Base-by-base conservation (phyloP, 2,888 invertebrate genomes). In the Diadegma fenestrale region DNA sequence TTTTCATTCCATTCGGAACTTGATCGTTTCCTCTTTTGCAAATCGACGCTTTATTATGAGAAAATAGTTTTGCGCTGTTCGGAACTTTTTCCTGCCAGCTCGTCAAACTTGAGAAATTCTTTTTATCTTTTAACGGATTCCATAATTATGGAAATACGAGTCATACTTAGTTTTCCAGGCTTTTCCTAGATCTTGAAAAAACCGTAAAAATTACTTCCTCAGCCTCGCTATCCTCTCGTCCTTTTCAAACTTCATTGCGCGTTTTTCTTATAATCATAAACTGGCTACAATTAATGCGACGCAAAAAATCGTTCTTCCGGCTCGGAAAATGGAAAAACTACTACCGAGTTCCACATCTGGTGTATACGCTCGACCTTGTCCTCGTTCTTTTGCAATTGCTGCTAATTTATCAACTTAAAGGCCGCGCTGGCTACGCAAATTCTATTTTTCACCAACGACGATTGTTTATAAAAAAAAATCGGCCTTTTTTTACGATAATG, bases 401-500 rank as follows among this genome's bases (percentile, higher is more conserved):
- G 33, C 37, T 37, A 19, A 48, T 80, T 43, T 71, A 58, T 61
- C 58, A 76, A 84, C 87, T 84, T 73, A 77, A 84, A 84, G 80
- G 90, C 89, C 89, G 90, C 90, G 90, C 90, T 89, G 90, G 89
- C 90, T 90, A 90, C 88, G 90, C 88, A 85, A 84, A 87, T 84
- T 37, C 54, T 61, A 63, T 48, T 80, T 77, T 64, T 37, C 84
- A 85, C 63, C 72, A 72, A 48, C 14, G 45, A 17, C 17, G 17
- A 48, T 2, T 48, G 17, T 48, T 48, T 17, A n/a, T n/a, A n/a
- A n/a, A n/a, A n/a, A n/a, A n/a, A 41, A 64, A 64, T 7, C 17
- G 58, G n/a, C 8, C 2, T 0, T n/a, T 64, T 10, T 30, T 19
- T 30, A 30, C 30, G 10, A 22, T 51, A 22, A 54, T 54, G 19